A percentile compares a stretch with the other conserved stretches of the same genome.
Conservation (phyloP, 2,113 vertebrate genomes). For the Percina caprodes region DNA sequence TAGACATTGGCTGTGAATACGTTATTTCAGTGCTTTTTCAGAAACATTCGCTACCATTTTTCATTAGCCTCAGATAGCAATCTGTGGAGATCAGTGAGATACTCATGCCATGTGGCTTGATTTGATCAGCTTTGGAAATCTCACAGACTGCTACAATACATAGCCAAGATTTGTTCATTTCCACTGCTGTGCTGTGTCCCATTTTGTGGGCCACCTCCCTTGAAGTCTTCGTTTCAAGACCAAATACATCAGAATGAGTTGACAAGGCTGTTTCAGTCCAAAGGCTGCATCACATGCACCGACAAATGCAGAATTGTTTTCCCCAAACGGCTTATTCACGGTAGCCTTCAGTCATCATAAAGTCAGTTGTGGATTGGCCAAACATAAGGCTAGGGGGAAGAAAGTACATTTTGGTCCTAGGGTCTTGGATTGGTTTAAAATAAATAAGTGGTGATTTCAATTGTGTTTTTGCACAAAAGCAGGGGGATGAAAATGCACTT, state of each 20-base stretch:
- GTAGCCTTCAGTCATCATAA: neutral
- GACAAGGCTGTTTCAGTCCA: neutral
- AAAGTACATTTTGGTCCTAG: too few relatives aligned
- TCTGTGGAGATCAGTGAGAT: constrained; percentile 10
- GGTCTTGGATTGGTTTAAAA: too few relatives aligned
- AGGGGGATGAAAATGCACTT: too few relatives aligned
- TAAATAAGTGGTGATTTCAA: neutral
- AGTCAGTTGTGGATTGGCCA: neutral
- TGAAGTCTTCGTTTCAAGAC: constrained; percentile 4
- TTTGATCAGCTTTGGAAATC: constrained; percentile 13
- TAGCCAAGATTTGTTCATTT: constrained; percentile 4
- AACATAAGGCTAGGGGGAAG: neutral
- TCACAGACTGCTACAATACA: neutral
- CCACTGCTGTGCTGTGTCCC: neutral
- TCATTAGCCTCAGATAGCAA: neutral
- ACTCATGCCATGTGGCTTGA: neutral
- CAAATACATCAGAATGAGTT: neutral
- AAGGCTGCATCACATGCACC: neutral
- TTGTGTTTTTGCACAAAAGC: too few relatives aligned
- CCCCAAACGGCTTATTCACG: neutral
- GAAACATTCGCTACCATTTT: neutral
- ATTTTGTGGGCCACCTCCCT: neutral
- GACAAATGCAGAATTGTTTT: neutral
- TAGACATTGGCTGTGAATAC: neutral
- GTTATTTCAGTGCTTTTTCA: neutral